These are phyloP conservation scores for Drosophila virilis DNA, from an alignment of 1,140 invertebrate species.

Conservation along the genomic window DNA sequence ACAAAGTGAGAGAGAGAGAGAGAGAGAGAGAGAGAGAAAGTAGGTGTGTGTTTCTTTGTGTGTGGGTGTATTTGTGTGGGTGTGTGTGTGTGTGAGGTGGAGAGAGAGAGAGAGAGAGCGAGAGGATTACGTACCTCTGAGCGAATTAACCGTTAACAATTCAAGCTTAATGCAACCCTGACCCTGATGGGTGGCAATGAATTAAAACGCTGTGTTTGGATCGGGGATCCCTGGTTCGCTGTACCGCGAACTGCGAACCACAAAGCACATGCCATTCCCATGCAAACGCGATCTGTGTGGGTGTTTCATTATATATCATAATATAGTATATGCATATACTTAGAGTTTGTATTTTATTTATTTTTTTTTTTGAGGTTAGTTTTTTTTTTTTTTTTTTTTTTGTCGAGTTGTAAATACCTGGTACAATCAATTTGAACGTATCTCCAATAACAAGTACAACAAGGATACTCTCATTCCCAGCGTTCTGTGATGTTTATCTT, in stretches of 20 bases:
- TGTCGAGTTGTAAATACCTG: constrained; percentile 51
- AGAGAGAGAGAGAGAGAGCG: constrained; percentile 14
- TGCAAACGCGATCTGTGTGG: constrained; percentile 35
- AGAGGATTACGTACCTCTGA: constrained; percentile 42
- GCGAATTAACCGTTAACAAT: constrained; percentile 10
- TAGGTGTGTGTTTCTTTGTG: neutral
- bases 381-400: constrained; percentile 34
- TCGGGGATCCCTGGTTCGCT: constrained; percentile 7
- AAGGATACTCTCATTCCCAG: constrained; percentile 40
- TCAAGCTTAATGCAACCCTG: constrained; percentile 20
- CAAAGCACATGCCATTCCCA: constrained; percentile 47
- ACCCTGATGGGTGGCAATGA: constrained; percentile 13
- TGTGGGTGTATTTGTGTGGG: neutral
- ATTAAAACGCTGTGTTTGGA: constrained; percentile 20
- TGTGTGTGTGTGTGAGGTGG: no score
- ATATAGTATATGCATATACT: constrained; percentile 15
- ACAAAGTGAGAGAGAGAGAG: constrained; percentile 15
- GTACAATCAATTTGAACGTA: constrained; percentile 46
- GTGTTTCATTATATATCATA: constrained; percentile 15
- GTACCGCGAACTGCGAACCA: constrained; percentile 17
- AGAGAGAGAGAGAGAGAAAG: constrained; percentile 12
- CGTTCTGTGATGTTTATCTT: constrained; percentile 21
- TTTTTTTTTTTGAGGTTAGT: constrained; percentile 27
- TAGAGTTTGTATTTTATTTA: constrained; percentile 4
- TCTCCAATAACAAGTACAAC: constrained; percentile 40